These are phyloP conservation scores for Oreonectes daqikongensis DNA, from an alignment of 2,797 vertebrate species.

Conservation along the genomic window DNA sequence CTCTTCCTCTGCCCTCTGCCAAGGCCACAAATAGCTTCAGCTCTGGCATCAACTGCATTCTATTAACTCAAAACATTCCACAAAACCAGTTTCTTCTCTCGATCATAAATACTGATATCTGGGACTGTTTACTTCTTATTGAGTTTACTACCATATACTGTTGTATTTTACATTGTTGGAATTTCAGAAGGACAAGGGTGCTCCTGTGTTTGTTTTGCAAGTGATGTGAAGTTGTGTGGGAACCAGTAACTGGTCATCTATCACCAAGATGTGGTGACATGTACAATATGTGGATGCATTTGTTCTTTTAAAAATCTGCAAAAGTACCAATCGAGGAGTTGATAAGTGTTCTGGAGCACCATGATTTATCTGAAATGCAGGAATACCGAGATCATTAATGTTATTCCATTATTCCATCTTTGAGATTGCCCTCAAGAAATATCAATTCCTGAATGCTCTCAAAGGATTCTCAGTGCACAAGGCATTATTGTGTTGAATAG, in stretches of 20 bases:
- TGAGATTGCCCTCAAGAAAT: neutral
- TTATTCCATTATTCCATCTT: no score
- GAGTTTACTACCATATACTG: neutral
- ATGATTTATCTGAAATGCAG: no score
- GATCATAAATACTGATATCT: neutral
- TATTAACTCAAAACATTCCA: neutral
- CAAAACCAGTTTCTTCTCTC: slow-evolving; percentile 19
- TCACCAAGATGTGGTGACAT: neutral
- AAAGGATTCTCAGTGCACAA: no score
- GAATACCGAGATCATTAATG: no score
- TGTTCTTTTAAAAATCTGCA: neutral
- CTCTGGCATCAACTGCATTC: slow-evolving; percentile 28
- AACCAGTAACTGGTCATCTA: neutral
- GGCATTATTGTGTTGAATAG: neutral
- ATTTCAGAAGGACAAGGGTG: no score
- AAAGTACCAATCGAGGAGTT: no score
- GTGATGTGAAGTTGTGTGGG: no score
- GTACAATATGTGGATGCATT: neutral
- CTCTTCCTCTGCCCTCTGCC: slow-evolving; percentile 46
- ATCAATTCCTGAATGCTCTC: neutral
- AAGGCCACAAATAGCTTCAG: slow-evolving; percentile 52
- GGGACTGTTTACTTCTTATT: neutral
- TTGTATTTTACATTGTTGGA: neutral
- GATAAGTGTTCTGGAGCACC: no score
- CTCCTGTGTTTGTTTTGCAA: no score